Evolutionary conservation across 2,797 vertebrate species (phyloP).

Genomic region (Decapterus maruadsi): DNA sequence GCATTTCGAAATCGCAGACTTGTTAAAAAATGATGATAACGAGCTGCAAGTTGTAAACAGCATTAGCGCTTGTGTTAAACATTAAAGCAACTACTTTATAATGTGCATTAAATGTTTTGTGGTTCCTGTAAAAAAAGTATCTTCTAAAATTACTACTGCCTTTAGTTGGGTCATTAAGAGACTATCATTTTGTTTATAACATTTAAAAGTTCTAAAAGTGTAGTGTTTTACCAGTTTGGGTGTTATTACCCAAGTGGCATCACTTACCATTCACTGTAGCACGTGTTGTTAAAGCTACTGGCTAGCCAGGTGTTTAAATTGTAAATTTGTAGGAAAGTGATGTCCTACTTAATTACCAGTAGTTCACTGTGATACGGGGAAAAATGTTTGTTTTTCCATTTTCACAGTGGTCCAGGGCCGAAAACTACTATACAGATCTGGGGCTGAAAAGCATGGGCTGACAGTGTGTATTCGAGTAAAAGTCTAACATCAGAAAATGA

Average conservation of each 20-base stretch:
- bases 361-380: background rate
- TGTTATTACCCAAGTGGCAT: slow-evolving; percentile 26
- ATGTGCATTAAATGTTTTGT: background rate
- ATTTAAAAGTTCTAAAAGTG: background rate
- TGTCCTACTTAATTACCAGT: background rate
- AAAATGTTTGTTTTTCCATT: background rate
- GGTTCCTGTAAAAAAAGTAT: background rate
- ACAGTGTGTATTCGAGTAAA: background rate
- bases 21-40: slow-evolving; percentile 2
- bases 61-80: background rate
- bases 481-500: background rate
- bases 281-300: slow-evolving; percentile 32
- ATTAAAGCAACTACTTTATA: slow-evolving; percentile 1
- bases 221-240: background rate
- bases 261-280: slow-evolving; percentile 6
- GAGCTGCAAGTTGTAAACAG: background rate
- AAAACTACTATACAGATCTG: background rate
- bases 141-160: background rate
- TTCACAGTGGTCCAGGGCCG: background rate
- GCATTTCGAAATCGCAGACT: too few species aligned
- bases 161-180: background rate
- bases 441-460: background rate
- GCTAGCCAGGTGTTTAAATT: slow-evolving; percentile 40
- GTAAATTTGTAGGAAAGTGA: slow-evolving; percentile 28
- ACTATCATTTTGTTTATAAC: background rate